Base-by-base conservation (phyloP, 2,113 vertebrate genomes). In the Pycnonotus jocosus region DNA sequence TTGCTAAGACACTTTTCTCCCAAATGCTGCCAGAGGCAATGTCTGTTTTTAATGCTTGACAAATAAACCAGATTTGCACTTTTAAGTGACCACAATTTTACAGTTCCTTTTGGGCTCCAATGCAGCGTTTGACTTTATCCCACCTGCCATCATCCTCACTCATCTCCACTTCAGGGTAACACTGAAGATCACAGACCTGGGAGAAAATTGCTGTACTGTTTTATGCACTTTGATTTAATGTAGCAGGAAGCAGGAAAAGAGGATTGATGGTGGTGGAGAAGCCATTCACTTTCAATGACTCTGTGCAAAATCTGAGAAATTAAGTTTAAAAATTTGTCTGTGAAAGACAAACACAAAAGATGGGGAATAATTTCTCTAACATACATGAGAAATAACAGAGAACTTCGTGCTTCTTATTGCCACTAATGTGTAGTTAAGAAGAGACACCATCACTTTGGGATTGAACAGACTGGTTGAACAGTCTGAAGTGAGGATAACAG, bases 41-140 rank as follows among this genome's bases (percentile, higher is more conserved):
- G 97, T 98, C 97, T 98, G 98, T 81, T 98, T 98, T 97, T 97
- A 98, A 98, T 98, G 97, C 87, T 96, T 97, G 93, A 96, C 97
- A 98, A 98, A 98, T 97, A 98, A 96, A 97, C 96, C 97, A 97
- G 96, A 98, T 98, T 98, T 98, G 68, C 97, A 96, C 97, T 98
- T 97, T 97, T 92, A 96, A 98, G 95, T 98, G 95, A 97, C 93
- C 96, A 95, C 94, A 96, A 68, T 96, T 98, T 98, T 97, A 97
- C 68, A 96, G 80, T 70, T 97, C 81, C 90, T 97, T 96, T 97
- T 93, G 85, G 96, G 79, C 69, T 93, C 68, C 88, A 92, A 58
- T 47, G 65, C 27, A 45, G 69, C 53, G 68, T 87, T 92, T 30
- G 25, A 91, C 73, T 97, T 65, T 88, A 97, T 91, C 65, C 79